Evolutionary conservation across 2,113 vertebrate species (phyloP).

Genomic region (Odobenus rosmarus): DNA sequence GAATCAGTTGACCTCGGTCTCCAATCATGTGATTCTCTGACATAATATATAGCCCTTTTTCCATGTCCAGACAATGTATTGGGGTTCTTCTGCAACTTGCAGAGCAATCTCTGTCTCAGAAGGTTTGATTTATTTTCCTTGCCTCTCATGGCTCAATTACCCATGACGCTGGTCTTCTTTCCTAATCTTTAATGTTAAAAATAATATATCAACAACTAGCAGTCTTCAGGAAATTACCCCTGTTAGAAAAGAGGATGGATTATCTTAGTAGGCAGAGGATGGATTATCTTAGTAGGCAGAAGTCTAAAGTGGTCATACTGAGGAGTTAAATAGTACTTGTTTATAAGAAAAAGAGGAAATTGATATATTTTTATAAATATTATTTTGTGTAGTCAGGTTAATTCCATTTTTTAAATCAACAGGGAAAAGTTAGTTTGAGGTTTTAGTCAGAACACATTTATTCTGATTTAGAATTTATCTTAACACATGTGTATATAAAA

Average conservation of each 20-base stretch:
- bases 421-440: neutral
- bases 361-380: neutral
- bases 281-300: neutral
- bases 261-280: neutral
- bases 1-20: neutral
- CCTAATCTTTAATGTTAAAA: neutral
- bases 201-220: neutral
- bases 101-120: neutral
- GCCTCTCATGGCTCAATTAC: neutral
- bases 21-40: neutral
- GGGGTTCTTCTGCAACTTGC: neutral
- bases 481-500: conserved; percentile 1
- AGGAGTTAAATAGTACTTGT: neutral
- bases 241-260: neutral
- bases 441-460: conserved; percentile 3
- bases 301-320: neutral
- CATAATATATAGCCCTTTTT: neutral
- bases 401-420: neutral
- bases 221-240: neutral
- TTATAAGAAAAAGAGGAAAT: conserved; percentile 32
- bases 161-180: neutral
- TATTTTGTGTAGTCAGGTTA: conserved; percentile 22
- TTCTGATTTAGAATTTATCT: conserved; percentile 22
- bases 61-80: neutral
- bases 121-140: neutral